Evolutionary conservation across 2,888 invertebrate genomes (phyloP).

Genomic region (Eledona agricola): DNA sequence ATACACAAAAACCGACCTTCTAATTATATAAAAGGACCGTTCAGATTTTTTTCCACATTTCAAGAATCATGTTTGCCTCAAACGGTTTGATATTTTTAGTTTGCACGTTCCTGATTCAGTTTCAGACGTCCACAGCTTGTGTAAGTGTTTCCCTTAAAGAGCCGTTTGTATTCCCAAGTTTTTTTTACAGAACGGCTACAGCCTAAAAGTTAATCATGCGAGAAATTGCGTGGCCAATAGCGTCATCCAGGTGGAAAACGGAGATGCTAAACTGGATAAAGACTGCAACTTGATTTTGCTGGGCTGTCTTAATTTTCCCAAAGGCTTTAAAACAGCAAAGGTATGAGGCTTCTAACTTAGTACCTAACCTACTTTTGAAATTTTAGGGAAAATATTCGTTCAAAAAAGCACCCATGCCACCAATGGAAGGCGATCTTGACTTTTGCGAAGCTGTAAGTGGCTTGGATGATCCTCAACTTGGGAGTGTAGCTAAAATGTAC

Average conservation of each 20-base stretch:
- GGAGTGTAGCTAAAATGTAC: conserved; percentile 49
- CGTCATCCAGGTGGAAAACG: conserved; percentile 43
- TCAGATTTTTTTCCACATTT: background rate
- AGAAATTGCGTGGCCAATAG: conserved; percentile 46
- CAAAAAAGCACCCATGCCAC: conserved; percentile 60
- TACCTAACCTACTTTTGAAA: conserved; percentile 6
- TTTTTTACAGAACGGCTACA: conserved; percentile 50
- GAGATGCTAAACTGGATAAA: conserved; percentile 50
- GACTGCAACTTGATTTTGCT: conserved; percentile 62
- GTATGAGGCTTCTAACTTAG: conserved; percentile 44
- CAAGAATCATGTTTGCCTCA: conserved; percentile 1
- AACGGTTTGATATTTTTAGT: background rate
- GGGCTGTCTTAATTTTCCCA: conserved; percentile 60
- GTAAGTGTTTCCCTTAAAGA: conserved; percentile 5
- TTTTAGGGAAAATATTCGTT: conserved; percentile 56
- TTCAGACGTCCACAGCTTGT: conserved; percentile 9
- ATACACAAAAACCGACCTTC: conserved; percentile 9
- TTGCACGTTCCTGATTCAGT: too few species aligned
- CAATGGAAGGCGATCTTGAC: conserved; percentile 61
- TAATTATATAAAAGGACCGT: conserved; percentile 4
- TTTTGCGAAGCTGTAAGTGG: conserved; percentile 57
- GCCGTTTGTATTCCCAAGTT: background rate
- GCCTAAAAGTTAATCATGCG: conserved; percentile 44
- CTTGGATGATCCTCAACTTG: conserved; percentile 49
- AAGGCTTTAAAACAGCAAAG: conserved; percentile 59